These are phyloP conservation scores for Aythya baeri DNA, from an alignment of 2,113 vertebrate species.

Conservation along the genomic window DNA sequence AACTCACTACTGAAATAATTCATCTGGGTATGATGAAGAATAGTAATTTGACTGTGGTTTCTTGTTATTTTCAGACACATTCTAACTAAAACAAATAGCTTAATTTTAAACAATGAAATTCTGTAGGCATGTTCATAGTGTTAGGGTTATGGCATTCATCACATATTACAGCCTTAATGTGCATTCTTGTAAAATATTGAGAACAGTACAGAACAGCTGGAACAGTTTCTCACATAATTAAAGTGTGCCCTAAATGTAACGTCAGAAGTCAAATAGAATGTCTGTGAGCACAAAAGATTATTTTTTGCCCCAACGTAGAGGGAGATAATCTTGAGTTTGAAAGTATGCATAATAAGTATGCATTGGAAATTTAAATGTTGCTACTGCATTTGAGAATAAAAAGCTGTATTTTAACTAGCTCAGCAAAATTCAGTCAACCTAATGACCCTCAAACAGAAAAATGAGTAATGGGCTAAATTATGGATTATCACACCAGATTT, in stretches of 20 bases:
- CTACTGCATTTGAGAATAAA: background rate
- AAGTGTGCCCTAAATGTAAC: background rate
- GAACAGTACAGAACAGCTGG: background rate
- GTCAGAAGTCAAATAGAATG: constrained; percentile 16
- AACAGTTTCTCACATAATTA: background rate
- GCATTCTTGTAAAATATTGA: constrained; percentile 1
- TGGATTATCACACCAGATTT: background rate
- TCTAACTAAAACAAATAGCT: constrained; percentile 32
- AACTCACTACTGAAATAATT: background rate
- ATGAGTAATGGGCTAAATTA: background rate
- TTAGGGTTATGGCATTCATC: background rate
- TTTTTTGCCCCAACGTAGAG: background rate
- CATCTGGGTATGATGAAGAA: background rate
- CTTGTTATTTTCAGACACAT: background rate
- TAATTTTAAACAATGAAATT: constrained; percentile 9
- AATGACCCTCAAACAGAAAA: background rate
- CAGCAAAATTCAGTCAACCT: background rate
- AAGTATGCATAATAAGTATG: background rate
- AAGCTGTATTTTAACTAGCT: background rate
- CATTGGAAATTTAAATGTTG: background rate
- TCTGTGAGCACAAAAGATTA: background rate
- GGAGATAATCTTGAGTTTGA: background rate
- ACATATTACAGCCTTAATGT: background rate
- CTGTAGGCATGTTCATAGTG: background rate
- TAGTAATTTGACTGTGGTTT: background rate